These are phyloP conservation scores for Himalopsyche tibetana DNA, from an alignment of 2,888 invertebrate genomes.

Conservation along the genomic window DNA sequence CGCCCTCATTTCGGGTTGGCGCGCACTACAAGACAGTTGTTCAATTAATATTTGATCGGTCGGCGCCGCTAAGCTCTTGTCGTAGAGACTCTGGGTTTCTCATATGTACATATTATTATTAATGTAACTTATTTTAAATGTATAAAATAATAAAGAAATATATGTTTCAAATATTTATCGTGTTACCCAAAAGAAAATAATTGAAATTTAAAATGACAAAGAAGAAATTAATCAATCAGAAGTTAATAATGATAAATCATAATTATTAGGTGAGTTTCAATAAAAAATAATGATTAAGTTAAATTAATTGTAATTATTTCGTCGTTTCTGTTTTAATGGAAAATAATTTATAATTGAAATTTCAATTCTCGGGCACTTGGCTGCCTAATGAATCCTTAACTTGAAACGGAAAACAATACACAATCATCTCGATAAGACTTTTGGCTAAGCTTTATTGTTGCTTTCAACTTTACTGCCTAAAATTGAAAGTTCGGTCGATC, in stretches of 20 bases:
- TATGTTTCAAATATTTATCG: no score
- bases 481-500: constrained; percentile 34
- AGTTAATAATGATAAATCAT: constrained; percentile 6
- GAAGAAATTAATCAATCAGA: no score
- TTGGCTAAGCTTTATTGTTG: not conserved
- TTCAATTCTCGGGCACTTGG: constrained; percentile 15
- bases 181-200: no score
- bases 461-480: constrained; percentile 7
- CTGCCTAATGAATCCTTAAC: not conserved
- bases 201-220: no score
- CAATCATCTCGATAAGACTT: constrained; percentile 17
- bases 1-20: no score
- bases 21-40: no score
- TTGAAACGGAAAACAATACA: not conserved
- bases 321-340: constrained; percentile 18
- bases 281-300: not conserved
- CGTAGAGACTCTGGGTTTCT: no score
- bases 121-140: no score
- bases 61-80: no score
- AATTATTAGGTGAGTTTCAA: not conserved
- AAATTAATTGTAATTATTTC: not conserved
- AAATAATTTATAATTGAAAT: constrained; percentile 4
- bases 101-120: no score
- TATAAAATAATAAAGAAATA: no score
- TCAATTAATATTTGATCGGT: no score